Evolutionary conservation across 2,797 vertebrate species (phyloP).

Genomic region (Cichlasoma orientale): DNA sequence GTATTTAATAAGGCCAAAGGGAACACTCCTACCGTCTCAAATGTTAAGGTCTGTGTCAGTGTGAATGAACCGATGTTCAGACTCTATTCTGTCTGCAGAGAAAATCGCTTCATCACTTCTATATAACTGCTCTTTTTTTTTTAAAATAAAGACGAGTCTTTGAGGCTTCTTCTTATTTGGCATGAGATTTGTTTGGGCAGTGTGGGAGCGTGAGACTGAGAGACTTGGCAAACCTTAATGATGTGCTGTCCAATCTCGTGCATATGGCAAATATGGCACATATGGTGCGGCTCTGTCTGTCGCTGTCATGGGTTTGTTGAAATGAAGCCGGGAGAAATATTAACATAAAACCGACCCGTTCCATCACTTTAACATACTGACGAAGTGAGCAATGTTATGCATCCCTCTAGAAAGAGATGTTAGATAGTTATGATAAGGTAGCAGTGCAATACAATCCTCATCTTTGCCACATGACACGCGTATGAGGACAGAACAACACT

Average conservation of each 20-base stretch:
- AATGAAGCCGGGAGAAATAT: neutral
- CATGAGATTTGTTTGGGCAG: conserved; percentile 1
- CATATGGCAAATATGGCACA: neutral
- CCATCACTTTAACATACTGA: neutral
- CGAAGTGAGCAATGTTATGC: neutral
- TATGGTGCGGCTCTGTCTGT: neutral
- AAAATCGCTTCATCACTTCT: neutral
- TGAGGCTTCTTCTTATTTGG: neutral
- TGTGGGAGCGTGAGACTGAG: neutral
- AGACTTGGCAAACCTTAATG: neutral
- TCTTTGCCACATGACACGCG: neutral
- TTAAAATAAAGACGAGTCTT: neutral
- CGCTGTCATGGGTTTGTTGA: neutral
- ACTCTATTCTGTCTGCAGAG: neutral
- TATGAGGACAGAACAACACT: neutral
- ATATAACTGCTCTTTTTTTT: neutral
- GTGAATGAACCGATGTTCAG: neutral
- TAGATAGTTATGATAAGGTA: neutral
- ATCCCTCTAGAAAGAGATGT: neutral
- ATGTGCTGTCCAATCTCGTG: neutral
- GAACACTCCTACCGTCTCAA: neutral
- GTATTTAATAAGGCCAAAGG: neutral
- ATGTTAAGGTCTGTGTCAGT: neutral
- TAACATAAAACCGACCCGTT: neutral
- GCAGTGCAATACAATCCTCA: neutral